Base-by-base conservation (phyloP, 2,113 vertebrate genomes). In the Hemichromis elongatus region DNA sequence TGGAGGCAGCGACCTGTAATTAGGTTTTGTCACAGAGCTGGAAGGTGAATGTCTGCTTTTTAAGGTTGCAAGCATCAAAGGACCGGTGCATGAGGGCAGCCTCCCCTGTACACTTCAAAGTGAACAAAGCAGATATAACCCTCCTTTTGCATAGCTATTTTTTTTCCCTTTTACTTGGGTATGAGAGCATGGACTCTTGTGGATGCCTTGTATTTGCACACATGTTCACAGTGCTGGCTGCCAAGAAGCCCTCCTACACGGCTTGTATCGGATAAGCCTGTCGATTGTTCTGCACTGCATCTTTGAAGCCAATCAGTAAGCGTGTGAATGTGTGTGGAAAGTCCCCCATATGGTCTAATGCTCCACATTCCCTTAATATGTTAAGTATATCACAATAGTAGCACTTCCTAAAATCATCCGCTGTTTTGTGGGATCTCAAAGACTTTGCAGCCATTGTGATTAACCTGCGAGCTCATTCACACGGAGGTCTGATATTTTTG, bases 221-320 rank as follows among this genome's bases (percentile, higher is more conserved):
- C 88, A 88, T 82, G 50, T 80, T 90, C 77, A 78, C 66, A 45
- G 19, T 1, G 2, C 77, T 83, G 87, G 28, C 79, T 86, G 89
- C 91, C 89, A 92, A 90, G 73, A 90, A 82, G 61, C 35, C 84
- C 90, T 90, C 92, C 93, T 83, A 94, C 90, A 82, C 45, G 9
- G 33, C 4, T 26, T 57, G 68, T 50, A 80, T 77, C 37, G 59
- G 68, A 81, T 86, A 59, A 88, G 77, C 57, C 35, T 59, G 75
- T 57, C 54, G 30, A 73, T 86, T 89, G 61, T 82, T 86, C 52
- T 37, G 33, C 66, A 75, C 55, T 86, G 80, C 77, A 88, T 86
- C 88, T 77, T 83, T 83, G 59, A 75, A 80, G 56, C 77, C 68
- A 77, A 54, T 85, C 78, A 77, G 54, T 12, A 37, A 47, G 33